Conservation (phyloP, 2,113 vertebrate species). For the Ardeotis arabs region DNA sequence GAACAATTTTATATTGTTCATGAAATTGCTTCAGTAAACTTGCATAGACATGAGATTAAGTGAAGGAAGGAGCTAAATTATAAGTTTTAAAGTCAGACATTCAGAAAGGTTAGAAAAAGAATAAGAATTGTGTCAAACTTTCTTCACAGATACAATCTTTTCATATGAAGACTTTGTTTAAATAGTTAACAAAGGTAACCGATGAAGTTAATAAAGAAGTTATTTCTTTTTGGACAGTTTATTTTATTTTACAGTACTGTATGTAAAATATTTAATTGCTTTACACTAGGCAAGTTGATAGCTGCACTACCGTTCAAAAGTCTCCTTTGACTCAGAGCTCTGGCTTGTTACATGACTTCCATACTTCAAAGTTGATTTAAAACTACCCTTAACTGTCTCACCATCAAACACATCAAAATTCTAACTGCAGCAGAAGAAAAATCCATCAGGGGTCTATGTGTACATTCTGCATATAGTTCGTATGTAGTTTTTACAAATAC, state of each 20-base stretch:
- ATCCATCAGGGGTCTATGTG: accelerated
- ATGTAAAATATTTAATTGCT: neutral
- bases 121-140: neutral
- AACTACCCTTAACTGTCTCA: neutral
- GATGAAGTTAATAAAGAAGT: neutral
- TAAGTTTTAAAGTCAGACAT: neutral
- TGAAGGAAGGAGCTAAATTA: neutral
- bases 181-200: neutral
- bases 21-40: neutral
- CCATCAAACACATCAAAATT: neutral
- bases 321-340: neutral
- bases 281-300: accelerated
- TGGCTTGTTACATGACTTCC: neutral
- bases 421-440: neutral
- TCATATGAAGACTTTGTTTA: neutral
- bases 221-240: neutral
- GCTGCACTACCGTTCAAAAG: neutral
- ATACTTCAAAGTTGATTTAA: neutral
- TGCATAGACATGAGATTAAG: neutral
- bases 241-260: neutral
- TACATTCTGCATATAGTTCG: neutral
- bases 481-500: neutral
- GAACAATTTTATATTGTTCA: neutral
- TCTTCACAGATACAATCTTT: neutral
- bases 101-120: neutral